A percentile compares a stretch with the other conserved stretches of the same genome.
phyloP scores from a whole-genome alignment of 2,888 invertebrate species.

The Gandaritis pyraliata region DNA sequence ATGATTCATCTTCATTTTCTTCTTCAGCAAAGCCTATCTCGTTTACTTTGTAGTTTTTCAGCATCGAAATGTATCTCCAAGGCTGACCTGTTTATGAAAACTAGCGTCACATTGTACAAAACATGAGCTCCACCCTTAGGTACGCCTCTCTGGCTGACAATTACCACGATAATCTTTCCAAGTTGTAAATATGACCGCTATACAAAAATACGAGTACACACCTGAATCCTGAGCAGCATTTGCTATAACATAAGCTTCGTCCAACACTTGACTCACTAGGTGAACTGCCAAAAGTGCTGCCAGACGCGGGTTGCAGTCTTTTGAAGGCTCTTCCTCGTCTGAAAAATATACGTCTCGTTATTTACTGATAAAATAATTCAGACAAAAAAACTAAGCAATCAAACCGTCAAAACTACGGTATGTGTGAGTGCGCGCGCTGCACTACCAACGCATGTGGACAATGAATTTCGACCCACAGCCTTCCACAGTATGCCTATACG shows the following conservation, averaged over 20 bases:
- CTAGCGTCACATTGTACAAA: too few species aligned
- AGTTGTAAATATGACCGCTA: background rate
- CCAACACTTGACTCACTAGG: slow-evolving; percentile 70
- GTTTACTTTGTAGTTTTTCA: slow-evolving; percentile 51
- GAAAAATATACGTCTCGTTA: slow-evolving; percentile 23
- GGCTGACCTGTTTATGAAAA: slow-evolving; percentile 52
- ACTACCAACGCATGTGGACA: too few species aligned
- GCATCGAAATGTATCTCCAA: slow-evolving; percentile 58
- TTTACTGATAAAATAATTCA: too few species aligned
- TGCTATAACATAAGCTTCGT: slow-evolving; percentile 70
- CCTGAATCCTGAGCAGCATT: slow-evolving; percentile 66
- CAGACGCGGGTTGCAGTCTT: slow-evolving; percentile 49
- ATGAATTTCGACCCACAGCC: too few species aligned
- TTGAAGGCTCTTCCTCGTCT: slow-evolving; percentile 51
- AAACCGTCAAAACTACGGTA: too few species aligned
- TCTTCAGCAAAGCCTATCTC: slow-evolving; percentile 46
- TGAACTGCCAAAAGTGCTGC: slow-evolving; percentile 66
- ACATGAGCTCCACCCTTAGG: too few species aligned
- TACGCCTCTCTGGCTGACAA: too few species aligned
- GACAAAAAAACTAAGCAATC: too few species aligned
- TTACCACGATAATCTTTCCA: background rate
- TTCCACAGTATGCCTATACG: too few species aligned
- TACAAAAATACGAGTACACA: slow-evolving; percentile 36
- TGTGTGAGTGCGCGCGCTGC: too few species aligned
- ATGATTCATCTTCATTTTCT: slow-evolving; percentile 51